These are phyloP conservation scores for Sebastes nivosus DNA, from an alignment of 2,797 vertebrate genomes.

Conservation along the genomic window DNA sequence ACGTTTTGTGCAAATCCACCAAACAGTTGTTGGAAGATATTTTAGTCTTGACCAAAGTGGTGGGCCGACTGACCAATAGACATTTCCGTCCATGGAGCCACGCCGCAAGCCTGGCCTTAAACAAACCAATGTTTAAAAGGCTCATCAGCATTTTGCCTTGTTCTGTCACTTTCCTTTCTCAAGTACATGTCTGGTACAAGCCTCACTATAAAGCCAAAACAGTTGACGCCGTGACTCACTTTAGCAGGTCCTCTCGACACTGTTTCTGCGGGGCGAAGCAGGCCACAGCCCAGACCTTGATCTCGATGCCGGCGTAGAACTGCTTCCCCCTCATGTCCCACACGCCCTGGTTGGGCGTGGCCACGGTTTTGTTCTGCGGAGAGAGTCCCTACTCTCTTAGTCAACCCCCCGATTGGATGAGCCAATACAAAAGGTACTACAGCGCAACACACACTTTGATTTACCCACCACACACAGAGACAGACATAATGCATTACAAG, in stretches of 20 bases:
- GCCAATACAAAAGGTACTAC: constrained; percentile 35
- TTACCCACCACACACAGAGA: not conserved
- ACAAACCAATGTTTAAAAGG: not conserved
- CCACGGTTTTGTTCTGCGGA: constrained; percentile 98
- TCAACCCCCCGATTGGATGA: constrained; percentile 73
- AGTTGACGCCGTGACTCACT: constrained; percentile 84
- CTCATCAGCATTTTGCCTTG: not conserved
- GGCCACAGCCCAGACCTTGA: constrained; percentile 99
- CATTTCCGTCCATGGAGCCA: not conserved
- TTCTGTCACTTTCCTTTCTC: not conserved
- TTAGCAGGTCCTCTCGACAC: constrained; percentile 97
- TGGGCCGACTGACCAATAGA: not conserved
- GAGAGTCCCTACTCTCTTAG: constrained; percentile 87
- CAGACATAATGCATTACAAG: not conserved
- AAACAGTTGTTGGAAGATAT: too few relatives aligned
- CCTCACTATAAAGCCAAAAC: not conserved
- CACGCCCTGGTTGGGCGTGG: constrained; percentile 98
- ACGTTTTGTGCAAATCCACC: too few relatives aligned
- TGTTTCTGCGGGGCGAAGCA: constrained; percentile 99
- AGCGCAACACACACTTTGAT: not conserved
- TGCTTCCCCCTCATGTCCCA: constrained; percentile 99
- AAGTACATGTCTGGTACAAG: not conserved
- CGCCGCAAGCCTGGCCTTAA: not conserved
- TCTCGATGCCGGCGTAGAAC: constrained; percentile 99
- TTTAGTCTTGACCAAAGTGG: too few relatives aligned